Percentiles rank a stretch among this genome's conserved stretches.
phyloP scores from a whole-genome alignment of 2,888 invertebrate genomes.

The Blera fallax region DNA sequence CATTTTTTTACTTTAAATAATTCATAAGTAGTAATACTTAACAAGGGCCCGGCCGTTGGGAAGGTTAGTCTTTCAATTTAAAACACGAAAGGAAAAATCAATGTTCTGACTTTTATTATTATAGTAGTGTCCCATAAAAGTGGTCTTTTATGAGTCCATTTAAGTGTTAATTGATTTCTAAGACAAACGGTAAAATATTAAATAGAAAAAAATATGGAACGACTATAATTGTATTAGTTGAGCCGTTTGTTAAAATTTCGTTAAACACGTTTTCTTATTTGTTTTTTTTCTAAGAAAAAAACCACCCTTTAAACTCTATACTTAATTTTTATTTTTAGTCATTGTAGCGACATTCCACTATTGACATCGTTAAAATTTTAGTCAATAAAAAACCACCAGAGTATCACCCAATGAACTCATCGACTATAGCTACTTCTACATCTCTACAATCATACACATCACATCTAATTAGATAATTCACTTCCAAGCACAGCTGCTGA shows the following conservation, averaged over 20 bases:
- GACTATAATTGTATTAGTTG: background rate
- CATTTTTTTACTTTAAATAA: too few species aligned
- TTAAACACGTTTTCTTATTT: background rate
- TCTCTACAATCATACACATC: background rate
- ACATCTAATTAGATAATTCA: constrained; percentile 51
- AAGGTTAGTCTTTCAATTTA: background rate
- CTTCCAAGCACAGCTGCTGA: constrained; percentile 43
- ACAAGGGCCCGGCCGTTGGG: background rate
- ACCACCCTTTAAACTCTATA: background rate
- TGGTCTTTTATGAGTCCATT: background rate
- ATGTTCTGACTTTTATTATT: background rate
- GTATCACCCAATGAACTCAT: constrained; percentile 55
- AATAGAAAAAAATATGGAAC: background rate
- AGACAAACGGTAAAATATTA: background rate
- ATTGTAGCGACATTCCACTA: constrained; percentile 4
- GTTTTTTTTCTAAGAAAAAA: background rate
- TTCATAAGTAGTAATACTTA: background rate
- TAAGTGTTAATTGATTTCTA: background rate
- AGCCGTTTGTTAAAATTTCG: background rate
- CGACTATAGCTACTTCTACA: constrained; percentile 13
- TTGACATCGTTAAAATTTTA: background rate
- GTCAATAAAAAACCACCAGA: background rate
- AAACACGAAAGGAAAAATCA: background rate
- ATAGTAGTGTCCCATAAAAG: background rate
- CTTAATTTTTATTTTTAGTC: background rate